Conservation (phyloP, 2,888 invertebrate species). For the Didymodactylos carnosus region DNA sequence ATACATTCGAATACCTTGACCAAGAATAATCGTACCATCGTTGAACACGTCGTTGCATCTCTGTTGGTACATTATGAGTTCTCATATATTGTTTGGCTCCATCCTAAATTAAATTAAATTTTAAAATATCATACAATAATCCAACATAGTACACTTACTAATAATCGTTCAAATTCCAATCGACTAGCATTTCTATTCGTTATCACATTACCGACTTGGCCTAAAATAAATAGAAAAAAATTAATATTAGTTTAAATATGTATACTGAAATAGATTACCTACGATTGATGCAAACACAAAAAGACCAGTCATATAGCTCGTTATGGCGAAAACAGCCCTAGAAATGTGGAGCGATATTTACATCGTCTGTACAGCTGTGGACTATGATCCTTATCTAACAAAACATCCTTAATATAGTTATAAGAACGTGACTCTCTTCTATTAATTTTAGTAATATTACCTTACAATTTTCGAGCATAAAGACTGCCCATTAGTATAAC, state of each 20-base stretch:
- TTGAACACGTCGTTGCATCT: constrained; percentile 80
- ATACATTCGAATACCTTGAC: constrained; percentile 55
- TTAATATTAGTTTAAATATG: constrained; percentile 29
- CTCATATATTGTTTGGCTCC: constrained; percentile 93
- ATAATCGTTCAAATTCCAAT: constrained; percentile 71
- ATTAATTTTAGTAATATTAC: too few species aligned
- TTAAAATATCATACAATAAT: background rate
- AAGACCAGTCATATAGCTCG: constrained; percentile 84
- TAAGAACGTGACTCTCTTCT: too few species aligned
- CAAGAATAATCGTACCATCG: constrained; percentile 95
- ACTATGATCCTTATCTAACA: too few species aligned
- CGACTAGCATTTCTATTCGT: constrained; percentile 87
- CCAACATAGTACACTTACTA: constrained; percentile 36
- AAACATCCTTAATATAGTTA: too few species aligned
- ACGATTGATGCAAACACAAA: constrained; percentile 94
- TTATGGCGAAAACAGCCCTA: constrained; percentile 87
- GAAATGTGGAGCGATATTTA: too few species aligned
- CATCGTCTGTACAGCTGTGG: too few species aligned
- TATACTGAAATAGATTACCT: constrained; percentile 37
- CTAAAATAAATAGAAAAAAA: constrained; percentile 31
- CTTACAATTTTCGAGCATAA: too few species aligned
- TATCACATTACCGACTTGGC: constrained; percentile 91
- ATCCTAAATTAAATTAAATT: constrained; percentile 39
- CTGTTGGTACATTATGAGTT: constrained; percentile 82
- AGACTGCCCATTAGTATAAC: too few species aligned